Conservation (phyloP, 2,888 invertebrate species). For the Parnassius mnemosyne region DNA sequence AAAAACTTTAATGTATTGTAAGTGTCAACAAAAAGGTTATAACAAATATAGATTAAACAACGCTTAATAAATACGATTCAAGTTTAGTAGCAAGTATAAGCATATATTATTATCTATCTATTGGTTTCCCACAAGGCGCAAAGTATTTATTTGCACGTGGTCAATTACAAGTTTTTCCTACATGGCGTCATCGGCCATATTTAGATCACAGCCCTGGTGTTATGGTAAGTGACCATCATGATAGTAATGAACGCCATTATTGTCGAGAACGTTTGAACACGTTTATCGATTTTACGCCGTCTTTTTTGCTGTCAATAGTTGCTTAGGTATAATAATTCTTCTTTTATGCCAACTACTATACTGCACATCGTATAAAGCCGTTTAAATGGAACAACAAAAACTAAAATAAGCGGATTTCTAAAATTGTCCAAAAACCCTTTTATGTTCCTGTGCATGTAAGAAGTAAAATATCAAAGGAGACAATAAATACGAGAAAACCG, state of each 20-base stretch:
- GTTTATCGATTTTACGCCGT: constrained; percentile 21
- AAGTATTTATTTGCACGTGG: constrained; percentile 36
- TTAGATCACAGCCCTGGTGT: constrained; percentile 22
- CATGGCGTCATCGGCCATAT: constrained; percentile 32
- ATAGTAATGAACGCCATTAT: constrained; percentile 27
- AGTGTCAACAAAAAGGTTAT: neutral
- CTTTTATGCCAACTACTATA: neutral
- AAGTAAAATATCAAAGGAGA: too few species aligned
- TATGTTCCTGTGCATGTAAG: too few species aligned
- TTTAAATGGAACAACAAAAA: neutral
- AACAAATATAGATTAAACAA: neutral
- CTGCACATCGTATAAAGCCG: neutral
- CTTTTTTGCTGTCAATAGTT: constrained; percentile 13
- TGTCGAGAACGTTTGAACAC: constrained; percentile 19
- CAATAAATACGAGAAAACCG: too few species aligned
- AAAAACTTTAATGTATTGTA: neutral
- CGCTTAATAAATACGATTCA: neutral
- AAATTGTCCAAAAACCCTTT: too few species aligned
- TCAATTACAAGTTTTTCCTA: constrained; percentile 33
- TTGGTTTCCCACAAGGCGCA: constrained; percentile 7
- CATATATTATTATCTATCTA: constrained; percentile 1
- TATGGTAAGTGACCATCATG: constrained; percentile 26
- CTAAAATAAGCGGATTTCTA: neutral
- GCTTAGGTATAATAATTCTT: neutral
- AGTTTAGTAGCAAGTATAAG: neutral